A percentile compares a stretch with the other conserved stretches of the same genome.
Evolutionary conservation across 2,113 vertebrate species (phyloP).

Genomic region (Candoia aspera): DNA sequence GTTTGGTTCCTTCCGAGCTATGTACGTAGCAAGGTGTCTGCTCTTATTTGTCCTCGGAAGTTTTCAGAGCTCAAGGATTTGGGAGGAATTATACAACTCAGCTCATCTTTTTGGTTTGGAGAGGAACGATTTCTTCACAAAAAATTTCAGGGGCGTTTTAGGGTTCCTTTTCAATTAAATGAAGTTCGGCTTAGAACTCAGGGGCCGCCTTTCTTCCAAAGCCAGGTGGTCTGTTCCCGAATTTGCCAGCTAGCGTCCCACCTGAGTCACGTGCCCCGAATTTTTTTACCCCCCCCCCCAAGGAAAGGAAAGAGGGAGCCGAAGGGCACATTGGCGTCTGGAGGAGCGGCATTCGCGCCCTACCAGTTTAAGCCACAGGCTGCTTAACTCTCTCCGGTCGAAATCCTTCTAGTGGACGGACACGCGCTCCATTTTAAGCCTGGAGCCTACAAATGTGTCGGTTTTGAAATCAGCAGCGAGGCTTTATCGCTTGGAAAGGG

Average conservation of each 20-base stretch:
- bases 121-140: background rate
- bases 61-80: background rate
- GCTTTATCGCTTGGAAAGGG: background rate
- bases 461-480: background rate
- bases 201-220: background rate
- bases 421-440: background rate
- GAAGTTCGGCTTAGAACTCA: background rate
- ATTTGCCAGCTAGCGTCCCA: background rate
- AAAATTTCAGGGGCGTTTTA: background rate
- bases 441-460: too few species aligned
- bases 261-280: background rate
- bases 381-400: background rate
- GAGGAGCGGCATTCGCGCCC: too few species aligned
- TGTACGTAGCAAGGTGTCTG: background rate
- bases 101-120: background rate
- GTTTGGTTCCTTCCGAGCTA: background rate
- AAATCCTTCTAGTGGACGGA: background rate
- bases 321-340: background rate
- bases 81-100: background rate
- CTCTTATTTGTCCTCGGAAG: background rate
- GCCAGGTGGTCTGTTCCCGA: background rate
- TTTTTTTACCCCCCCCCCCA: background rate
- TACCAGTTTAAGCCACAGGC: background rate
- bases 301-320: background rate
- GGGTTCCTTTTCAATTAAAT: background rate